Evolutionary conservation across 1,140 invertebrate species (phyloP).

Genomic region (Battus philenor): DNA sequence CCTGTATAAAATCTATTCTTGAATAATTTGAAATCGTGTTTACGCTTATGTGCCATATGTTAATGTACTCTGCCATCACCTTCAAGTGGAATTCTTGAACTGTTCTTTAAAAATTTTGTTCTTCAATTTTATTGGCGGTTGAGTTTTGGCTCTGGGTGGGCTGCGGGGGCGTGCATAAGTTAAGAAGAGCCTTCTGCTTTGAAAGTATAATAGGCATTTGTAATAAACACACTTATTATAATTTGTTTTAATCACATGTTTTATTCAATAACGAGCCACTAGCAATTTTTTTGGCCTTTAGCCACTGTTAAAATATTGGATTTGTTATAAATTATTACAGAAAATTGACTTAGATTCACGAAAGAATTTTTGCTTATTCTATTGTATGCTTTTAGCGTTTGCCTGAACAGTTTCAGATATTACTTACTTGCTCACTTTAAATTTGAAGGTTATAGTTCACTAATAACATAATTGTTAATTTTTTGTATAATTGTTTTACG

Average conservation of each 20-base stretch:
- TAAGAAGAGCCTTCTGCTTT: slow-evolving; percentile 6
- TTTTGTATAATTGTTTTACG: no score
- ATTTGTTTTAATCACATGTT: slow-evolving; percentile 6
- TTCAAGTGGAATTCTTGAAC: slow-evolving; percentile 3
- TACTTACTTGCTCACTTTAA: no score
- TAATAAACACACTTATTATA: slow-evolving; percentile 2
- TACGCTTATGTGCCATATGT: slow-evolving; percentile 1
- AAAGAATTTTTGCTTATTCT: no score
- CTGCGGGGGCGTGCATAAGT: slow-evolving; percentile 6
- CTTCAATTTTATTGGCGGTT: slow-evolving; percentile 11
- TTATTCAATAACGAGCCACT: slow-evolving; percentile 1
- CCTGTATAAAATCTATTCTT: no score
- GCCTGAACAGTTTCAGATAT: no score
- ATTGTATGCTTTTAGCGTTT: no score
- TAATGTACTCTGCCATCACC: slow-evolving; percentile 3
- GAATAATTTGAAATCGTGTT: not conserved
- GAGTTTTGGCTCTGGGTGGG: slow-evolving; percentile 9
- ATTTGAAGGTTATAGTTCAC: no score
- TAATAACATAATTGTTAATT: no score
- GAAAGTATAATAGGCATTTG: slow-evolving; percentile 12
- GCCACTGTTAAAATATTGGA: no score
- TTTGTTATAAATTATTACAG: no score
- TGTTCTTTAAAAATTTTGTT: slow-evolving; percentile 6
- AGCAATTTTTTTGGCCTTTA: no score
- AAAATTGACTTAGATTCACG: no score